Conservation (phyloP, 2,113 vertebrate genomes). For the Laterallus jamaicensis region DNA sequence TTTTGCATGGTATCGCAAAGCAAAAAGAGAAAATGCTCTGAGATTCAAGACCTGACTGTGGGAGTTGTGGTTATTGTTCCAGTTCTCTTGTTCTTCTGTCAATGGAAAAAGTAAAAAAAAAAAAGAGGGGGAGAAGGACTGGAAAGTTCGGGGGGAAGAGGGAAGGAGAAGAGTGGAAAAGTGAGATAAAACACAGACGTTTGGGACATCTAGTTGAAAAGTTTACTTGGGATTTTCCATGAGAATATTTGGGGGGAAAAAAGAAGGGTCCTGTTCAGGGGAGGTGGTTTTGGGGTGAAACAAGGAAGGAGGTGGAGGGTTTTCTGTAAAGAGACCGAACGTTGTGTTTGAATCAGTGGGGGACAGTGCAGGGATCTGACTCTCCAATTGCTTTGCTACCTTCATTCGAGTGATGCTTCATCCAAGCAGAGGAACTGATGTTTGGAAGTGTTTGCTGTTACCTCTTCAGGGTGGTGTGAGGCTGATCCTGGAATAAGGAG, state of each 20-base stretch:
- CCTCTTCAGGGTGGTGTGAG: not conserved
- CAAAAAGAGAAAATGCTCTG: not conserved
- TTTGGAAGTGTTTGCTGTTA: not conserved
- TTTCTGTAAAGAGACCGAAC: not conserved
- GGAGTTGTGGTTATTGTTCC: not conserved
- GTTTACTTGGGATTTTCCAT: not conserved
- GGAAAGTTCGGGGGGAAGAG: not conserved
- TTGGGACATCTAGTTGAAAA: not conserved
- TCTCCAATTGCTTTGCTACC: not conserved
- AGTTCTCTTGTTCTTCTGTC: not conserved
- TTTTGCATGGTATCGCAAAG: not conserved
- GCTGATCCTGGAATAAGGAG: not conserved
- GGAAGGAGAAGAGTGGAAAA: not conserved
- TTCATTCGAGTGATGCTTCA: not conserved
- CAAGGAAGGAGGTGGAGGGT: not conserved
- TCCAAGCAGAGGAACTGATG: not conserved
- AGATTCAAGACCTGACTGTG: not conserved
- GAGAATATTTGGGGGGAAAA: not conserved
- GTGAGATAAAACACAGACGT: not conserved
- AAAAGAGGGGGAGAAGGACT: not conserved
- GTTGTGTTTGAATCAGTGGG: not conserved
- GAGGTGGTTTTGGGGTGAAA: not conserved
- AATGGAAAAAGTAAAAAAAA: not conserved
- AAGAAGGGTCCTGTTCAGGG: not conserved
- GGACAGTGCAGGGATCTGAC: fast-evolving